Conservation (phyloP, 2,888 invertebrate species). For the Noctua fimbriata region DNA sequence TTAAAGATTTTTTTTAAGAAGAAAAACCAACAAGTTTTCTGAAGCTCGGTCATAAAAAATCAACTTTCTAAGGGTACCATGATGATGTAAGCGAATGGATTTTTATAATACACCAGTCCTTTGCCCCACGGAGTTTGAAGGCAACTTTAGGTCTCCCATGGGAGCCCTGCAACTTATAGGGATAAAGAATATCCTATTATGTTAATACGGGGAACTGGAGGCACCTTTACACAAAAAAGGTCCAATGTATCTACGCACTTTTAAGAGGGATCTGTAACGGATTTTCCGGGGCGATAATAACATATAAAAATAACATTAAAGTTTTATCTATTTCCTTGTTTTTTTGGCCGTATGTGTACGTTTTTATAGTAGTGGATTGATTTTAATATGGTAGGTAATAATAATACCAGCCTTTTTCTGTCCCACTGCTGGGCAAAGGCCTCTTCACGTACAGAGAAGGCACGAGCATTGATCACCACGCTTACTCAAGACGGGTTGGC, state of each 20-base stretch:
- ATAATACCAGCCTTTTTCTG: not conserved
- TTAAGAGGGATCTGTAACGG: constrained; percentile 71
- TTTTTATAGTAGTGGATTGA: constrained; percentile 3
- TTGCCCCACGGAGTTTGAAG: constrained; percentile 70
- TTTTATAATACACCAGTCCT: constrained; percentile 71
- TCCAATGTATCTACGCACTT: constrained; percentile 72
- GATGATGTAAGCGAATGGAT: constrained; percentile 71
- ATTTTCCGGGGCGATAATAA: constrained; percentile 71
- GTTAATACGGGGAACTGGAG: constrained; percentile 75
- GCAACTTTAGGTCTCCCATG: constrained; percentile 77
- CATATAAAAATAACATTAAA: constrained; percentile 67
- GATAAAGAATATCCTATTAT: constrained; percentile 80
- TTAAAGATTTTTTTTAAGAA: constrained; percentile 33
- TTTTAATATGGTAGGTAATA: not conserved
- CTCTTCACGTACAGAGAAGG: not conserved
- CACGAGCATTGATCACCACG: not conserved
- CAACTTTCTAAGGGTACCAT: constrained; percentile 57
- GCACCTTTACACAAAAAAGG: constrained; percentile 74
- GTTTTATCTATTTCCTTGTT: constrained; percentile 52
- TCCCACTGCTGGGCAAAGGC: not conserved
- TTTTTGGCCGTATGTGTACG: constrained; percentile 12
- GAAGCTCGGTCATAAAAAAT: constrained; percentile 48
- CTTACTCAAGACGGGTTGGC: not conserved
- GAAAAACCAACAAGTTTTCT: constrained; percentile 10
- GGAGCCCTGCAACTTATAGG: constrained; percentile 76